phyloP scores from a whole-genome alignment of 2,797 vertebrate genomes.

The Melopsittacus undulatus region DNA sequence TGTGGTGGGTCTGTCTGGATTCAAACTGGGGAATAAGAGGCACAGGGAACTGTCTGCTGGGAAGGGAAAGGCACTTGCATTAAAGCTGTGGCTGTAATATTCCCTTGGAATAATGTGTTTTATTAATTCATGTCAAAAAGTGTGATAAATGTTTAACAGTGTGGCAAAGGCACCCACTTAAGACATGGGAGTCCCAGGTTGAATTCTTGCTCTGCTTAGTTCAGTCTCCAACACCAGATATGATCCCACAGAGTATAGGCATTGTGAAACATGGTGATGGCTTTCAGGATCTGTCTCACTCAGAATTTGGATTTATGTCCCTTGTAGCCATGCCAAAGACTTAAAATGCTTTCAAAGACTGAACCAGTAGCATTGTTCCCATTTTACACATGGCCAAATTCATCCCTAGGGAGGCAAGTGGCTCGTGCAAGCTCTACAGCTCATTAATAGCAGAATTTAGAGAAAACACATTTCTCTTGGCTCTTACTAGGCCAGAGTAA shows the following conservation, averaged over 20 bases:
- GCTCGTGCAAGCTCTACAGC: background rate
- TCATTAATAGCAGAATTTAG: background rate
- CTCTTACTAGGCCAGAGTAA: background rate
- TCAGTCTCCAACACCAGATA: background rate
- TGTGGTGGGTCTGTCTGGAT: background rate
- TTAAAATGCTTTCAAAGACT: background rate
- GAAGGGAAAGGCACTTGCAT: background rate
- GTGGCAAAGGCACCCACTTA: background rate
- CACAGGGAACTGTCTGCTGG: background rate
- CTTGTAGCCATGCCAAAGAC: background rate
- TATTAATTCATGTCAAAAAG: background rate
- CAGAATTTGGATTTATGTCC: background rate
- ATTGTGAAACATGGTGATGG: background rate
- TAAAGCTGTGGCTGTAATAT: background rate
- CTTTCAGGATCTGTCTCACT: background rate
- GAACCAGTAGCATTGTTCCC: background rate
- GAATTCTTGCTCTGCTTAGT: background rate
- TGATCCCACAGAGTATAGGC: background rate
- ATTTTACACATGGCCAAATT: background rate
- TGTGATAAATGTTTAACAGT: background rate
- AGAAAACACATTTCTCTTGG: background rate
- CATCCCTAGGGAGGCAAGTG: background rate
- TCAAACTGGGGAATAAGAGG: background rate
- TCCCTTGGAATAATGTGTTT: background rate
- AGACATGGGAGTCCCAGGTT: rapidly evolving